A percentile compares a stretch with the other conserved stretches of the same genome.
Conservation (phyloP, 2,113 vertebrate genomes). For the Lampris incognitus region DNA sequence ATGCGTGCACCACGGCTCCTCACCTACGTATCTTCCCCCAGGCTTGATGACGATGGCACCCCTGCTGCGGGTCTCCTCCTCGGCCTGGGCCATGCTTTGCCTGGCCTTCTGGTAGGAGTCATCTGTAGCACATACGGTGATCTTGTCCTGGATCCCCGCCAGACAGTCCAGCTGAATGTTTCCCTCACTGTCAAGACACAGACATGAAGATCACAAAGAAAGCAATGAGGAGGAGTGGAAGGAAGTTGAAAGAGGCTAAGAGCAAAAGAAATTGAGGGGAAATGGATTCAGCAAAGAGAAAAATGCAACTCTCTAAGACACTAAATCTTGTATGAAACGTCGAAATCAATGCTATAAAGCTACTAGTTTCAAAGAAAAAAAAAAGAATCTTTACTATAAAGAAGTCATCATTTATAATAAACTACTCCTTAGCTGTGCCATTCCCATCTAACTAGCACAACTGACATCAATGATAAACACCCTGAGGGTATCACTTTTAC, state of each 20-base stretch:
- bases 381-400: not conserved
- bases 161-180: constrained; percentile 94
- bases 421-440: not conserved
- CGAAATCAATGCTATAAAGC: not conserved
- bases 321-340: not conserved
- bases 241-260: not conserved
- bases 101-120: constrained; percentile 98
- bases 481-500: constrained; percentile 36
- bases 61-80: constrained; percentile 95
- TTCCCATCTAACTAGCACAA: constrained; percentile 22
- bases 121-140: constrained; percentile 96
- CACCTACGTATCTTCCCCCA: constrained; percentile 93
- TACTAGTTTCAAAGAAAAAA: not conserved
- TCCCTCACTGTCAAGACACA: constrained; percentile 85
- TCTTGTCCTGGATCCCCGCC: constrained; percentile 97
- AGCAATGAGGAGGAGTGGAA: not conserved
- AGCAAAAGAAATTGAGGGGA: not conserved
- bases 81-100: constrained; percentile 95
- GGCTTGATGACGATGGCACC: constrained; percentile 96
- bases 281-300: not conserved
- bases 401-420: not conserved
- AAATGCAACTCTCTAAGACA: constrained; percentile 7
- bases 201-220: constrained; percentile 24
- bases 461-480: constrained; percentile 1
- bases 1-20: constrained; percentile 51